phyloP scores from a whole-genome alignment of 2,888 invertebrate species.

The Muscina levida region DNA sequence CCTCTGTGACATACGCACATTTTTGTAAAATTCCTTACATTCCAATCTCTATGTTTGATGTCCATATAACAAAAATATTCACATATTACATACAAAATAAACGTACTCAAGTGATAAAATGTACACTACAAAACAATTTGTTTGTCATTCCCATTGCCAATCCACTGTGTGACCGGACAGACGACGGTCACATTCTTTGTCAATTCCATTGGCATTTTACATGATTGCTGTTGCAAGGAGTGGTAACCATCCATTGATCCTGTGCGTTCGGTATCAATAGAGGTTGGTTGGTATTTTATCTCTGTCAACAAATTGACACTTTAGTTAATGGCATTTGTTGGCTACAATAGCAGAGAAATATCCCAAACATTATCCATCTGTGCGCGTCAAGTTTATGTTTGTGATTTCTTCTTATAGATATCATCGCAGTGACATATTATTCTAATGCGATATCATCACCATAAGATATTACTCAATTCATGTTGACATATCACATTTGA shows the following conservation, averaged over 20 bases:
- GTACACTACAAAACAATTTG: slow-evolving; percentile 56
- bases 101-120: slow-evolving; percentile 43
- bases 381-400: too few relatives aligned
- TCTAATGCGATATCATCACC: too few relatives aligned
- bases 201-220: neutral
- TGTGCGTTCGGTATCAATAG: slow-evolving; percentile 46
- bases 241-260: slow-evolving; percentile 16
- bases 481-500: too few relatives aligned
- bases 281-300: slow-evolving; percentile 73
- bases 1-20: too few relatives aligned
- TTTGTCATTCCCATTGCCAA: slow-evolving; percentile 48
- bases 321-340: slow-evolving; percentile 75
- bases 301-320: slow-evolving; percentile 79
- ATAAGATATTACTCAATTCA: too few relatives aligned
- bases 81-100: slow-evolving; percentile 1
- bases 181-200: slow-evolving; percentile 19
- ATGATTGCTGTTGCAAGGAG: neutral
- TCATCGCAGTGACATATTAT: too few relatives aligned
- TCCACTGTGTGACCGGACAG: slow-evolving; percentile 10
- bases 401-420: too few relatives aligned
- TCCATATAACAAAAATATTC: too few relatives aligned
- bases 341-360: slow-evolving; percentile 51
- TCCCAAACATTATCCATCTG: neutral
- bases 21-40: too few relatives aligned
- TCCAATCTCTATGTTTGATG: too few relatives aligned